Percentiles rank a stretch among this genome's conserved stretches.
Evolutionary conservation across 1,140 invertebrate genomes (phyloP).

Genomic region (Neotoxoptera formosana): DNA sequence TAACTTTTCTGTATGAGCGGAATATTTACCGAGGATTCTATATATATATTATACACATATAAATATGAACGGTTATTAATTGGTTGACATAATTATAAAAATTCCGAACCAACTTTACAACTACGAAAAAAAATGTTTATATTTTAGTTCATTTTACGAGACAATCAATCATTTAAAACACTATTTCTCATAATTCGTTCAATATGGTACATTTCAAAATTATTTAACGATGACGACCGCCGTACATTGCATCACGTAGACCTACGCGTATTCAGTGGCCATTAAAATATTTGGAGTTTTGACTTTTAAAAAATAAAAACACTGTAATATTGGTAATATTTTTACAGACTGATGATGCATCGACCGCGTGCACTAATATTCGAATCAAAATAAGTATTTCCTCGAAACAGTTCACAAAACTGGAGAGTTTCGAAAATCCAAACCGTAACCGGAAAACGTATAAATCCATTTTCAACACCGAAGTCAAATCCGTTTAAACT

Average conservation of each 20-base stretch:
- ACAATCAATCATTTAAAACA: background rate
- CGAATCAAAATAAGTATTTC: too few species aligned
- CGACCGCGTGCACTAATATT: too few species aligned
- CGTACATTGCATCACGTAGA: background rate
- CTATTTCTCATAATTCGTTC: background rate
- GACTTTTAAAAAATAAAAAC: background rate
- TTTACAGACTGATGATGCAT: too few species aligned
- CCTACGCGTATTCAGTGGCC: background rate
- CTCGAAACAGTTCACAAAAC: too few species aligned
- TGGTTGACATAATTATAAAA: slow-evolving; percentile 13
- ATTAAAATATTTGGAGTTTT: background rate
- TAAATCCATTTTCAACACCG: too few species aligned
- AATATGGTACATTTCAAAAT: background rate
- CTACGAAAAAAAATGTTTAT: background rate
- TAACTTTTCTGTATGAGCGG: background rate
- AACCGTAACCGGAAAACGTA: too few species aligned
- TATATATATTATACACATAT: background rate
- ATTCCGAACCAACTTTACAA: background rate
- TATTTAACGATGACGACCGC: background rate
- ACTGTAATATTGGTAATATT: background rate
- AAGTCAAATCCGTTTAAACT: too few species aligned
- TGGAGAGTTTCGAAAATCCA: too few species aligned
- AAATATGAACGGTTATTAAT: background rate
- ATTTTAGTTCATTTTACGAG: background rate
- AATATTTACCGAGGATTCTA: background rate